Conservation (phyloP, 2,113 vertebrate species). For the Capreolus pygargus region DNA sequence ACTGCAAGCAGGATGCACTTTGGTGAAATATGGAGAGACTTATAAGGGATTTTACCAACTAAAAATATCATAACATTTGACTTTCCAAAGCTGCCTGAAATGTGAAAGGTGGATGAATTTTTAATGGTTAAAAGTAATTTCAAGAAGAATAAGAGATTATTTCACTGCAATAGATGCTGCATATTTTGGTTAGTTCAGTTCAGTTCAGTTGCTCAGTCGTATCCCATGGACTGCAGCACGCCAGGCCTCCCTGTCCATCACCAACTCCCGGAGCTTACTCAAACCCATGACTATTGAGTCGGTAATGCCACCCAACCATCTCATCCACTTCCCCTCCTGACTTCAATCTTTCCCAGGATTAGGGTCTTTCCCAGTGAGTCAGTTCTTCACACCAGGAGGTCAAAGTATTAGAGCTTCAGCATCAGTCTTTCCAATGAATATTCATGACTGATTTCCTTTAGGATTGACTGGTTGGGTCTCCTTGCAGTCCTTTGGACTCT, state of each 20-base stretch:
- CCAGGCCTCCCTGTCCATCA: background rate
- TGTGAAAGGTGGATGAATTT: background rate
- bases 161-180: background rate
- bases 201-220: accelerated
- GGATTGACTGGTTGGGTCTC: background rate
- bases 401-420: background rate
- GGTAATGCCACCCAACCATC: background rate
- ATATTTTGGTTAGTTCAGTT: background rate
- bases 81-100: background rate
- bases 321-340: background rate
- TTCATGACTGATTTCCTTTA: background rate
- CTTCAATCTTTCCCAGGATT: background rate
- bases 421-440: background rate
- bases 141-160: background rate
- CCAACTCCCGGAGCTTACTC: accelerated
- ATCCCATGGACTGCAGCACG: background rate
- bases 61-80: background rate
- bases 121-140: background rate
- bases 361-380: background rate
- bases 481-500: background rate
- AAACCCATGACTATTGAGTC: background rate
- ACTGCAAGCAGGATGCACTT: background rate
- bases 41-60: background rate
- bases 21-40: background rate
- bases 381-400: background rate